Evolutionary conservation across 2,113 vertebrate species (phyloP), one percentile per base, ranked within the genome.

Genomic region (Apus apus): DNA sequence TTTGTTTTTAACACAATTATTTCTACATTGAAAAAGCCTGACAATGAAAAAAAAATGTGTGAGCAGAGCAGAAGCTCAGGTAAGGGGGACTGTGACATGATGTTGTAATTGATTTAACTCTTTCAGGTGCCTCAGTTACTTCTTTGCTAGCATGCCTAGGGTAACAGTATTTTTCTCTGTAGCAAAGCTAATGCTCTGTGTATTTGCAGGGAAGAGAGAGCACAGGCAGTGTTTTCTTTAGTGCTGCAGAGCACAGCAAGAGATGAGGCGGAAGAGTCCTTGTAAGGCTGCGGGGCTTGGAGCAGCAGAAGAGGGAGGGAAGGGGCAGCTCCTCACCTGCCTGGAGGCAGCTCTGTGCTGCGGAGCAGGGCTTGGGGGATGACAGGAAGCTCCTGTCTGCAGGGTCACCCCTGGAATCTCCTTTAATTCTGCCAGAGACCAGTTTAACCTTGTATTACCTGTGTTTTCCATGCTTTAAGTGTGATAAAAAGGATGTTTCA

Each of bases 31-130:
- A 70, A 87, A 68, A 82, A 85, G 21, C n/a, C 58, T 76, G 16
- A 76, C 66, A 88, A 78, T 53, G 23, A n/a, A 81, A 66, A 65
- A 95, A 82, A n/a, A 48, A 48, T 58, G 29, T 5, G 18, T 56
- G n/a, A 84, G 43, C n/a, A 78, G 80, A 71, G 32, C 51, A 80
- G 38, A 76, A 91, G 68, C 68, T 73, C 48, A 73, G 73, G 45
- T 88, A 78, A 72, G 62, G 72, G 38, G 32, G 23, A 5, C 15
- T 85, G 26, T n/a, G 29, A 71, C 34, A 46, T 43, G 25, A 54
- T 80, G 82, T 90, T 77, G 25, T 78, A 88, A 74, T 75, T 87
- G 65, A 68, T 84, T 94, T 95, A 92, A 96, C 76, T 96, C 82
- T 88, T 87, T 82, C 70, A 85, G 82, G n/a, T 62, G 11, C 21